These are phyloP conservation scores for Tetramorium parvispinum DNA, from an alignment of 1,140 invertebrate species.

Conservation along the genomic window DNA sequence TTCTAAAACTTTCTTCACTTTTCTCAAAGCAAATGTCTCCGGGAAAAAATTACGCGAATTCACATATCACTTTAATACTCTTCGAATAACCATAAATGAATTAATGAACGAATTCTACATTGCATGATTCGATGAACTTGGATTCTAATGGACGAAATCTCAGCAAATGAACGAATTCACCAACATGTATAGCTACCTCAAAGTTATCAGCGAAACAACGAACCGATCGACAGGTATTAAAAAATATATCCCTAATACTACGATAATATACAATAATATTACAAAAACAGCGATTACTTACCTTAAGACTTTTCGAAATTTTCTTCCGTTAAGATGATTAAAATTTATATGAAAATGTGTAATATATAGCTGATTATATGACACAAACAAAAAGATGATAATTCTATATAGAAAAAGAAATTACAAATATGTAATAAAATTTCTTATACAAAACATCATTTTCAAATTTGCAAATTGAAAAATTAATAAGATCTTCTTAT, in stretches of 20 bases:
- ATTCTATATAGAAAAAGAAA: background rate
- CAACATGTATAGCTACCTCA: slow-evolving; percentile 93
- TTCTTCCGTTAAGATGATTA: background rate
- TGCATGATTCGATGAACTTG: slow-evolving; percentile 72
- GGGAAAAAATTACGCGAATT: background rate
- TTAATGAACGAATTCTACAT: slow-evolving; percentile 65
- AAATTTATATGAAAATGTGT: background rate
- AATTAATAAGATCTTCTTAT: background rate
- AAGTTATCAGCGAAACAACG: slow-evolving; percentile 89
- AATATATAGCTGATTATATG: background rate
- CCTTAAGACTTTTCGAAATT: background rate
- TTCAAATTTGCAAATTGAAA: background rate
- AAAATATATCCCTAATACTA: background rate
- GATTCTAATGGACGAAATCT: slow-evolving; percentile 54
- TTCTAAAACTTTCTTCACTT: background rate
- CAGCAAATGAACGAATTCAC: slow-evolving; percentile 92
- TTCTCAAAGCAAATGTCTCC: background rate
- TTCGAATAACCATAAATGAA: background rate
- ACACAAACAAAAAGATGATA: background rate
- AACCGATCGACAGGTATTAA: slow-evolving; percentile 79
- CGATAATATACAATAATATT: background rate
- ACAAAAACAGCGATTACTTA: background rate
- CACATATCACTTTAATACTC: background rate
- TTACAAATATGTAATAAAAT: background rate
- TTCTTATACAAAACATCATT: background rate